phyloP scores from a whole-genome alignment of 2,888 invertebrate species.

The Cryptocephalus moraei region DNA sequence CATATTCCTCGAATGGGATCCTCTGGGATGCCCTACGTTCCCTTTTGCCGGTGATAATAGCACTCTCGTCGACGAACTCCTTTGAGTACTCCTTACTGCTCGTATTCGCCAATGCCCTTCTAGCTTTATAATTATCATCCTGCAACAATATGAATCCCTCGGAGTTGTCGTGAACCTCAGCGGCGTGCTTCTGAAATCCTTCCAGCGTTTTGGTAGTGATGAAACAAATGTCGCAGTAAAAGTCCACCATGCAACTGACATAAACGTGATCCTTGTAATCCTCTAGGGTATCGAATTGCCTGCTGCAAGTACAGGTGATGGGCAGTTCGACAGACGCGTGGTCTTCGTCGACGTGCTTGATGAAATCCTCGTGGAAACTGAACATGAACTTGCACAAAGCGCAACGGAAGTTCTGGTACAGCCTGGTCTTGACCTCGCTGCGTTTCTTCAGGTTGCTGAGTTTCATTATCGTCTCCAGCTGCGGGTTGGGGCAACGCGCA shows the following conservation, averaged over 20 bases:
- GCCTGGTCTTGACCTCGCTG: slow-evolving; percentile 28
- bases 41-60: slow-evolving; percentile 10
- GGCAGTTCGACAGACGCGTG: slow-evolving; percentile 24
- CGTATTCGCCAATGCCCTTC: slow-evolving; percentile 10
- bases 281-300: slow-evolving; percentile 26
- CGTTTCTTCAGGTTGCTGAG: slow-evolving; percentile 28
- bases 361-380: slow-evolving; percentile 32
- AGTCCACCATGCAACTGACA: slow-evolving; percentile 29
- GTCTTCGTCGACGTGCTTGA: slow-evolving; percentile 31
- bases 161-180: slow-evolving; percentile 27
- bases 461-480: slow-evolving; percentile 25
- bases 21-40: slow-evolving; percentile 17
- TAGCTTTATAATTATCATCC: slow-evolving; percentile 25
- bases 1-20: slow-evolving; percentile 12
- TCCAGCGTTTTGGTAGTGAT: slow-evolving; percentile 26
- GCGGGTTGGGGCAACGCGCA: slow-evolving; percentile 22
- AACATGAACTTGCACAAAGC: slow-evolving; percentile 30
- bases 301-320: slow-evolving; percentile 24
- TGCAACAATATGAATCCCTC: slow-evolving; percentile 29
- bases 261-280: slow-evolving; percentile 32
- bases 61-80: slow-evolving; percentile 15
- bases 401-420: slow-evolving; percentile 35
- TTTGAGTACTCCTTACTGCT: slow-evolving; percentile 1
- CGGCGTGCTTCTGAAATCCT: slow-evolving; percentile 31
- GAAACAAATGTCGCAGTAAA: slow-evolving; percentile 35